Base-by-base conservation (phyloP, 2,113 vertebrate genomes). In the Melanocharis versteri region DNA sequence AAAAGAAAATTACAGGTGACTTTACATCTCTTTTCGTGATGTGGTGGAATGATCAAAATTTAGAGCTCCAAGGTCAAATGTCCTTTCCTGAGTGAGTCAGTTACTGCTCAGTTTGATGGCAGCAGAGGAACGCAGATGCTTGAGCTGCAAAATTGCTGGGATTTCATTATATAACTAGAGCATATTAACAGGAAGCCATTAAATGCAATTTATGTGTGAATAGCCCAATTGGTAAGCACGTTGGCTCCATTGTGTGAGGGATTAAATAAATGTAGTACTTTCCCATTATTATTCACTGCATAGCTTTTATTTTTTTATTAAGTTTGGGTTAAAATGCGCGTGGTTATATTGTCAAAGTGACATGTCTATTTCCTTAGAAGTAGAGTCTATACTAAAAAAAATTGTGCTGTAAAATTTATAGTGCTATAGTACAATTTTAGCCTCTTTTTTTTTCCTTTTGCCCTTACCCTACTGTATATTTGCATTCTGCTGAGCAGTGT, bases 171-270 rank as follows among this genome's bases (percentile, higher is more conserved):
- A 56, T 62, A 97, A 96, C 95, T 78, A 56, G 39, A 96, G 77
- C 86, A 90, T 93, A 97, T 97, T 97, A 98, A 97, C 95, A 97
- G 94, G 87, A 97, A 97, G 73, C 93, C 40, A 33, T 97, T 97
- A 97, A 96, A 97, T 86, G 92, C 78, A 96, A 90, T 97, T 97
- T 96, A 88, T 28, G 27, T 90, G 60, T 94, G 95, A 97, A 95
- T 90, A 90, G 78, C 58, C 44, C 92, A 65, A 10, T 87, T 69
- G 58, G 53, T 87, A 62, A 90, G 90, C 69, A 91, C 22, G 37
- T 83, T 92, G 92, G 85, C 90, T 95, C 80, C 88, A 53, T 90
- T 96, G 90, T 95, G 94, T 78, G 58, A 79, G 61, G 61, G 62
- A 77, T 93, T 95, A 97, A 96, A 93, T 93, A 95, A 95, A 96